phyloP scores from a whole-genome alignment of 2,113 vertebrate genomes.

The Cyprinus carpio region DNA sequence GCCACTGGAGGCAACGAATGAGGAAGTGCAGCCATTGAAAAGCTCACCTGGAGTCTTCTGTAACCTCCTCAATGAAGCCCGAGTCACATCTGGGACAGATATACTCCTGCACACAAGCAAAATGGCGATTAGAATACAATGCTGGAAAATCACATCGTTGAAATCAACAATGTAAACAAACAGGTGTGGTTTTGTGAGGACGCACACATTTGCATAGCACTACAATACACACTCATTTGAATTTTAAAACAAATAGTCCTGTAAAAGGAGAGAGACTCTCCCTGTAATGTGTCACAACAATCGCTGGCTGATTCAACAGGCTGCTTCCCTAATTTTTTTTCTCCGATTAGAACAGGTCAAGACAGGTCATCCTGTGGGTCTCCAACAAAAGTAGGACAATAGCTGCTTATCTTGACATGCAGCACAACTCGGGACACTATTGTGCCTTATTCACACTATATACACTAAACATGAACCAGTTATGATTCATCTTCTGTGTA shows the following conservation, averaged over 20 bases:
- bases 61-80: conserved; percentile 94
- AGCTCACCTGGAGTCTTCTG: conserved; percentile 90
- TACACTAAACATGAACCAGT: not conserved
- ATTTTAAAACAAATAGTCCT: conserved; percentile 16
- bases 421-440: not conserved
- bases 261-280: conserved; percentile 9
- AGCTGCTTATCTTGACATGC: not conserved
- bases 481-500: not conserved
- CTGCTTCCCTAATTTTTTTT: conserved; percentile 24
- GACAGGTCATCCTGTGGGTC: not conserved
- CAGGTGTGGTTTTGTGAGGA: not conserved
- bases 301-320: not conserved
- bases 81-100: conserved; percentile 93
- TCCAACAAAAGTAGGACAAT: not conserved
- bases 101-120: conserved; percentile 81
- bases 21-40: not conserved
- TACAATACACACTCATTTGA: conserved; percentile 17
- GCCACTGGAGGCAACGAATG: conserved; percentile 3
- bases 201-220: not conserved
- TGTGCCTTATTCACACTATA: not conserved
- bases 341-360: conserved; percentile 8
- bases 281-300: not conserved
- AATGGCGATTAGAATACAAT: not conserved
- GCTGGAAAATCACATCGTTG: not conserved
- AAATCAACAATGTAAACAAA: not conserved